Conservation (phyloP, 2,888 invertebrate species). For the Brenthis hecate region DNA sequence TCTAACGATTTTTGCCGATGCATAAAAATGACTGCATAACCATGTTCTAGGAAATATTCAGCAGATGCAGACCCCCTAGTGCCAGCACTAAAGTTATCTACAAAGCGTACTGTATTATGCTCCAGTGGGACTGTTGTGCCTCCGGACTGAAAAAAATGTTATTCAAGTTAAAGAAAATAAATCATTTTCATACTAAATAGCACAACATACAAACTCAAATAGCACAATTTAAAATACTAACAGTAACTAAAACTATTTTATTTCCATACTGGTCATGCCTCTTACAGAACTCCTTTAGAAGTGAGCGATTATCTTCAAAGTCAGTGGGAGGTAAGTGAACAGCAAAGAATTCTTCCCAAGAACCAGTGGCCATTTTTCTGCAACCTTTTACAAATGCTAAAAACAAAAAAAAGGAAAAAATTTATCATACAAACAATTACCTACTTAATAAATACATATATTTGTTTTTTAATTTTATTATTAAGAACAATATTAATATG, state of each 20-base stretch:
- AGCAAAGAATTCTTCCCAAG: conserved; percentile 94
- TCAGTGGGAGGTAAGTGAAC: conserved; percentile 89
- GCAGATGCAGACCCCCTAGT: conserved; percentile 96
- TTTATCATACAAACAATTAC: too few relatives aligned
- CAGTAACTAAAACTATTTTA: conserved; percentile 90
- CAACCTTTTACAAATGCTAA: conserved; percentile 9
- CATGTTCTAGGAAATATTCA: conserved; percentile 94
- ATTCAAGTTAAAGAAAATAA: background rate
- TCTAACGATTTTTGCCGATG: conserved; percentile 94
- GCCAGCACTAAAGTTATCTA: conserved; percentile 99
- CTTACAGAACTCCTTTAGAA: conserved; percentile 88
- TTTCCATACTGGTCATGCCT: conserved; percentile 85
- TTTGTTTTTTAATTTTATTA: too few relatives aligned
- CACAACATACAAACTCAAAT: background rate
- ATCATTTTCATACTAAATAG: background rate
- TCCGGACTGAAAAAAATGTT: conserved; percentile 87
- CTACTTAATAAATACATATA: too few relatives aligned
- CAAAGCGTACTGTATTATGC: conserved; percentile 97
- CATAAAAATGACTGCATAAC: conserved; percentile 96
- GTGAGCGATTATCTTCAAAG: conserved; percentile 87
- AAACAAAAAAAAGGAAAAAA: background rate
- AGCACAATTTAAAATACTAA: conserved; percentile 67
- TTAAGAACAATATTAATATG: background rate
- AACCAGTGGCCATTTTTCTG: conserved; percentile 60
- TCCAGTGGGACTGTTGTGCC: conserved; percentile 98